A percentile compares a stretch with the other conserved stretches of the same genome.
Evolutionary conservation across 2,797 vertebrate genomes (phyloP).

Genomic region (Aphelocoma californica): DNA sequence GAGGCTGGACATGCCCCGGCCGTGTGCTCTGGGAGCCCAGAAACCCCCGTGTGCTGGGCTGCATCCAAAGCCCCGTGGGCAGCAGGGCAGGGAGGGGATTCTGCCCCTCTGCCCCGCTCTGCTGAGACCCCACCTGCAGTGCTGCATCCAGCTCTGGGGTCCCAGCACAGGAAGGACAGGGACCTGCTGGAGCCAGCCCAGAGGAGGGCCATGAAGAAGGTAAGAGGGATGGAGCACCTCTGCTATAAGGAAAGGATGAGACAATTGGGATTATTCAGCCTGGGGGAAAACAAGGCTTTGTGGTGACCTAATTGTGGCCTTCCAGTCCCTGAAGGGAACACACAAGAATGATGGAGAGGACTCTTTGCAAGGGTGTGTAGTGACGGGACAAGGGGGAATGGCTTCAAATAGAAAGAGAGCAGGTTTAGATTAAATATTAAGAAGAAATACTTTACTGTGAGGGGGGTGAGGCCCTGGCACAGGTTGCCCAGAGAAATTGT

Average conservation of each 20-base stretch:
- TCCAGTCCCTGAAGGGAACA: not conserved
- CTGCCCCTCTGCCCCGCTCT: not conserved
- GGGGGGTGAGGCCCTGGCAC: not conserved
- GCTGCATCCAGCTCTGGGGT: not conserved
- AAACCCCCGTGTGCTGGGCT: not conserved
- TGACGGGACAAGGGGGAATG: not conserved
- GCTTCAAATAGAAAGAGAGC: not conserved
- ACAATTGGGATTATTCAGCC: not conserved
- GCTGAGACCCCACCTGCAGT: not conserved
- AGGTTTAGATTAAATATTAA: not conserved
- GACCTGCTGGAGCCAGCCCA: accelerated
- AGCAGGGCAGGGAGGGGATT: not conserved
- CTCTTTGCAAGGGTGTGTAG: not conserved
- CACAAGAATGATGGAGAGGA: accelerated
- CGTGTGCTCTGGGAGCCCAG: no score
- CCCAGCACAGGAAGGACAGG: not conserved
- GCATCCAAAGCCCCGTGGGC: not conserved
- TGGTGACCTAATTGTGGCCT: not conserved
- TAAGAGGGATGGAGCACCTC: not conserved
- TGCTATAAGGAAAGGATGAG: not conserved
- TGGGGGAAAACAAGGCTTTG: not conserved
- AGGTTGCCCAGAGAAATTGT: not conserved
- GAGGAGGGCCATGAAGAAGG: accelerated
- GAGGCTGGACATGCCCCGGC: not conserved
- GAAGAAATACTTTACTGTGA: not conserved